phyloP scores from a whole-genome alignment of 2,113 vertebrate genomes.

The Epinephelus cyanopodus region DNA sequence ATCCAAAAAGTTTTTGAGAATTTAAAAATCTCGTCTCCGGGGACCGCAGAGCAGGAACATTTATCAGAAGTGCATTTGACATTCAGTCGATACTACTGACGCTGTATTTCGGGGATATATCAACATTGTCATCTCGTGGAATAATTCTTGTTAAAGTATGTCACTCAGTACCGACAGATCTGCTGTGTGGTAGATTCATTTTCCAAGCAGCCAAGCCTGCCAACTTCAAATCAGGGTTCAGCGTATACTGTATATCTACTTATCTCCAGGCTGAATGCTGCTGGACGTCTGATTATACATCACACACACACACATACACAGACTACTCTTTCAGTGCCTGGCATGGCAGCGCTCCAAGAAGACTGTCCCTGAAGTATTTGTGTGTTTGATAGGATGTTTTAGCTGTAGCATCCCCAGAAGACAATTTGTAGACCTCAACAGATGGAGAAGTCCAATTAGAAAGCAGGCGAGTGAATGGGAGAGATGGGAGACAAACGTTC shows the following conservation, averaged over 20 bases:
- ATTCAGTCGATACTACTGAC: conserved; percentile 51
- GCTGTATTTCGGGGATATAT: conserved; percentile 48
- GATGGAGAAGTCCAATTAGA: conserved; percentile 84
- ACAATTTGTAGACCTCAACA: conserved; percentile 73
- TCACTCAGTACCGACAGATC: conserved; percentile 52
- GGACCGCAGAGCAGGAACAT: conserved; percentile 27
- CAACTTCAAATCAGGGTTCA: conserved; percentile 61
- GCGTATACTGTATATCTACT: conserved; percentile 49
- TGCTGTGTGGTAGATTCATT: conserved; percentile 60
- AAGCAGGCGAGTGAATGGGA: conserved; percentile 61
- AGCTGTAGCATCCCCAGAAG: conserved; percentile 68
- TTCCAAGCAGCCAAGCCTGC: conserved; percentile 41
- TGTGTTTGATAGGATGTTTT: conserved; percentile 77
- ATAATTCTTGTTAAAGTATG: conserved; percentile 68
- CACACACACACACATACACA: conserved; percentile 38
- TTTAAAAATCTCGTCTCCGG: conserved; percentile 20
- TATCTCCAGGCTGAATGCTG: conserved; percentile 63
- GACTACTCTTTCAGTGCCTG: conserved; percentile 38
- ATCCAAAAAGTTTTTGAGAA: conserved; percentile 38
- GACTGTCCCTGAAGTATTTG: conserved; percentile 66
- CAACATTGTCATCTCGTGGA: conserved; percentile 59
- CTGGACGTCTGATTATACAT: conserved; percentile 68
- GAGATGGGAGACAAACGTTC: conserved; percentile 59
- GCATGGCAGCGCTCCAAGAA: conserved; percentile 61
- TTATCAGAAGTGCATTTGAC: conserved; percentile 40